Evolutionary conservation across 2,888 invertebrate genomes (phyloP), one percentile per base, ranked within the genome.

Genomic region (Molanna angustata): DNA sequence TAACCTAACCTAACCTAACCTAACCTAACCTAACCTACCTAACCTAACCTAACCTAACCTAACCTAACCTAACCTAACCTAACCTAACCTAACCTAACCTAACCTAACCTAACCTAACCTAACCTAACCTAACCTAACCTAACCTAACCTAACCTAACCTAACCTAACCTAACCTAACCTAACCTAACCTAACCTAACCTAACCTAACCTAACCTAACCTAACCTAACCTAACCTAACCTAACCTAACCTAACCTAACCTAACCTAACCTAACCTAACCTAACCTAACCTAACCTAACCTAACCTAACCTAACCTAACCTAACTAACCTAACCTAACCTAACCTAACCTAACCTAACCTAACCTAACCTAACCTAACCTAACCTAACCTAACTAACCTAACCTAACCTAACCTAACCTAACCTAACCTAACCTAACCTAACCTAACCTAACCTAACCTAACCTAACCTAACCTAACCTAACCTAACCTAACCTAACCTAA

Each of bases 291-390:
- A 40, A 46, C 42, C 33, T 41, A 2, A 31, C 19, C 17, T 39
- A 14, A 7, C 3, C 33, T 18, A 60, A 49, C 46, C 35, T 46
- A 45, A 41, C 46, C 21, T 45, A 43, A 43, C 21, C 48, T 37
- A 39, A 32, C 21, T 39, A 43, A 39, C 44, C 32, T 44, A 47
- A 54, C 52, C 33, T 46, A 52, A 39, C 52, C 41, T 40, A 52
- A 46, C 52, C 46, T 46, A 52, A 52, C 52, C 52, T 35, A 35
- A 50, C 43, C 43, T 43, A 43, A 43, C 43, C 56, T 54, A 59
- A 59, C 56, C 58, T 56, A 56, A 59, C 54, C 54, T 53, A 54
- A 39, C 16, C 41, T 47, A 51, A 60, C 60, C 56, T 49, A 57
- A 41, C 49, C 42, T 42, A 49, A 41, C 49, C 42, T 42, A 49